These are phyloP conservation scores for Distichodus sexfasciatus DNA, from an alignment of 2,797 vertebrate genomes.

Conservation along the genomic window DNA sequence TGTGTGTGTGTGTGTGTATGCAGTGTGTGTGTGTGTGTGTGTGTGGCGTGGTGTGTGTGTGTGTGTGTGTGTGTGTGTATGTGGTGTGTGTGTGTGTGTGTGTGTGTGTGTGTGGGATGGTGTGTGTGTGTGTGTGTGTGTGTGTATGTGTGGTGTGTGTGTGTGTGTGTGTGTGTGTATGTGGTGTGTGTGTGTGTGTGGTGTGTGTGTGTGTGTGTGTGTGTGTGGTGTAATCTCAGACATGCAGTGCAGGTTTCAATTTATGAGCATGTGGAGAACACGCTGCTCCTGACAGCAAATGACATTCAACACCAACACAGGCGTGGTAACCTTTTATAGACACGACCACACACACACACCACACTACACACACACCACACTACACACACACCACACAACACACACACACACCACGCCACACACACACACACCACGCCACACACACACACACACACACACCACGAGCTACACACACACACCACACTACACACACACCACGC, in stretches of 20 bases:
- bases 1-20: neutral
- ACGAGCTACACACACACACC: neutral
- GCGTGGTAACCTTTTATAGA: neutral
- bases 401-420: slow-evolving; percentile 3
- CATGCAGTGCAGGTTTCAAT: neutral
- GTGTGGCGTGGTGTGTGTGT: no score
- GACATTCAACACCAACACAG: neutral
- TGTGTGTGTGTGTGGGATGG: neutral
- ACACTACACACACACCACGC: no score
- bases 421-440: slow-evolving; percentile 1
- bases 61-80: neutral
- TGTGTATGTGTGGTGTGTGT: neutral
- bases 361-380: neutral
- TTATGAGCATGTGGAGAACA: neutral
- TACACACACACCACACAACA: neutral
- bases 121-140: neutral
- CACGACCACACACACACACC: neutral
- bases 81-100: neutral
- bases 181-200: neutral
- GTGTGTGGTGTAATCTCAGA: neutral
- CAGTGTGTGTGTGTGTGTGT: neutral
- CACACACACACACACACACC: neutral
- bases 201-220: neutral
- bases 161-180: neutral
- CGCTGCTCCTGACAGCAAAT: slow-evolving; percentile 7